Conservation (phyloP, 2,888 invertebrate species). For the Tiliacea citrago region DNA sequence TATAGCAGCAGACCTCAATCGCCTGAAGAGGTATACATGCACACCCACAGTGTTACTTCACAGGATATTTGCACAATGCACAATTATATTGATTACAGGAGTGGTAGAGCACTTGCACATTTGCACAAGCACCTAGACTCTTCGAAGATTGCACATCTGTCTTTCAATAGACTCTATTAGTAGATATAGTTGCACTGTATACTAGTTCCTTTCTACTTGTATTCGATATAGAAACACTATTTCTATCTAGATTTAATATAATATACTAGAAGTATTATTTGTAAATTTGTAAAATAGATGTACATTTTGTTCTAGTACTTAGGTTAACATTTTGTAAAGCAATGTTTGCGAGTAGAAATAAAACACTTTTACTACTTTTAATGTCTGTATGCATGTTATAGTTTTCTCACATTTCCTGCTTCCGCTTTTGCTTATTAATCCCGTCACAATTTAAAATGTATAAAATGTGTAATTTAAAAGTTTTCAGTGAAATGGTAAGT, state of each 20-base stretch:
- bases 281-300: constrained; percentile 55
- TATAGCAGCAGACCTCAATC: constrained; percentile 81
- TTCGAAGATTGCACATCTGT: constrained; percentile 53
- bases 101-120: constrained; percentile 70
- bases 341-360: constrained; percentile 69
- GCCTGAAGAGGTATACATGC: constrained; percentile 85
- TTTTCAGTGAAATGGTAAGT: constrained; percentile 66
- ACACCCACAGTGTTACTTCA: constrained; percentile 69
- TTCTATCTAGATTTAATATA: constrained; percentile 19
- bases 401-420: constrained; percentile 79
- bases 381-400: constrained; percentile 64
- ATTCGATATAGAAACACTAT: constrained; percentile 35
- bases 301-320: constrained; percentile 44
- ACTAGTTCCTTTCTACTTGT: constrained; percentile 51
- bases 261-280: constrained; percentile 5
- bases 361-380: constrained; percentile 43
- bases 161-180: constrained; percentile 36
- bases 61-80: constrained; percentile 72
- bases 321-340: constrained; percentile 62
- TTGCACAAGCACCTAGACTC: constrained; percentile 73
- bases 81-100: constrained; percentile 64
- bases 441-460: constrained; percentile 37
- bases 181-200: constrained; percentile 54
- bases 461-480: constrained; percentile 29
- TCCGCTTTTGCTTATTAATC: constrained; percentile 79